Base-by-base conservation (phyloP, 1,140 invertebrate species). In the Formica exsecta region DNA sequence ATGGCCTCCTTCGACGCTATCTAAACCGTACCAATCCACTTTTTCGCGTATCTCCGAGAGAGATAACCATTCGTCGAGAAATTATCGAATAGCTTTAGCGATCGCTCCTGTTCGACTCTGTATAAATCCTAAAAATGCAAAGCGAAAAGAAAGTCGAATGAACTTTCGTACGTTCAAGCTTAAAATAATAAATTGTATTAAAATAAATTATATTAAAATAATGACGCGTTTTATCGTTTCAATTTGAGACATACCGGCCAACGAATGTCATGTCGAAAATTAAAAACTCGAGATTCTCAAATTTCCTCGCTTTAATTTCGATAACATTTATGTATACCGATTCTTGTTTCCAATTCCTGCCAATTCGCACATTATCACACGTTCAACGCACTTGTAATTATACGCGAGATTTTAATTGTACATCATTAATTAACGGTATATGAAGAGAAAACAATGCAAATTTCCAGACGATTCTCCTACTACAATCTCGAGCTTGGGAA, bases 1-100 rank as follows among this genome's bases (percentile, higher is more conserved):
- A 22, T 54, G 73, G 64, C 64, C 80, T 85, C 73, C 48, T 80
- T 86, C 48, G n/a, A 61, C 32, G 77, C 36, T 13, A 59, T 70
- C 44, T 41, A 71, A 71, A 81, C 3, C 44, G 19, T 61, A 71
- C 16, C 66, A 71, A 81, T 79, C 75, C 38, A 32, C 75, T 79
- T 79, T 79, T 79, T 79, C 61, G 75, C 61, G 75, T 54, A 25
- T 11, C 25, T 44, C 16, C 41, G 41, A 64, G 41, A 65, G 54
- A 51, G 32, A n/a, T 29, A 59, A 25, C 32, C n/a, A 36, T 48
- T 59, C n/a, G 22, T 3, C 13, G 36, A 64, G 19, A 65, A 32
- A 36, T 73, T 16, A 32, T 36, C 13, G n/a, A 9, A 41, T 6
- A 41, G 38, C 38, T 41, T 41, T 44, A 9, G 22, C 13, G 66